phyloP scores from a whole-genome alignment of 2,888 invertebrate species.

The Apodemia mormo region DNA sequence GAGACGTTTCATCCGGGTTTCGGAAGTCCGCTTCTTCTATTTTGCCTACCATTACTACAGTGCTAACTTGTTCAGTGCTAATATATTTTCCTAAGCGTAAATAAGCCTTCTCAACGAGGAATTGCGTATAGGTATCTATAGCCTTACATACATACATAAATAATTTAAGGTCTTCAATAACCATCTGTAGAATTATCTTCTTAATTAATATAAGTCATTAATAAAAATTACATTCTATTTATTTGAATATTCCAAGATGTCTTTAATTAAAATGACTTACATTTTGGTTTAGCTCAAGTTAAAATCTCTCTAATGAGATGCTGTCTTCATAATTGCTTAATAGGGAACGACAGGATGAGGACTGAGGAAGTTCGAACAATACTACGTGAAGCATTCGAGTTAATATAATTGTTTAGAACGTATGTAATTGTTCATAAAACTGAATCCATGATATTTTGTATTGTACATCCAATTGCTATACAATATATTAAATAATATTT shows the following conservation, averaged over 20 bases:
- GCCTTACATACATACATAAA: too few species aligned
- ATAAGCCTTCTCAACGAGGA: too few species aligned
- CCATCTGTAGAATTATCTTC: not conserved
- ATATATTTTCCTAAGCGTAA: too few species aligned
- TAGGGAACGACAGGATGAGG: not conserved
- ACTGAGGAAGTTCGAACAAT: not conserved
- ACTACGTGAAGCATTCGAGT: not conserved
- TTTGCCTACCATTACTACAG: too few species aligned
- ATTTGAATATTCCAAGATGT: not conserved
- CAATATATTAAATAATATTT: too few species aligned
- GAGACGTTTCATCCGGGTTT: too few species aligned
- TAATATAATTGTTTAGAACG: not conserved
- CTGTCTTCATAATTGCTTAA: constrained; percentile 6
- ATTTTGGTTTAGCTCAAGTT: not conserved
- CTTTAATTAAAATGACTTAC: not conserved
- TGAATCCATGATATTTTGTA: too few species aligned
- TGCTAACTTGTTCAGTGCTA: too few species aligned
- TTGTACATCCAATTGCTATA: too few species aligned
- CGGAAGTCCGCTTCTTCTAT: too few species aligned
- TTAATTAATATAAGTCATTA: not conserved
- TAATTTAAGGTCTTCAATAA: too few species aligned
- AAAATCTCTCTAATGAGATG: not conserved
- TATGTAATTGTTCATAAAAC: not conserved
- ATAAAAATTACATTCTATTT: not conserved
- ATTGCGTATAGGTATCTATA: too few species aligned